Conservation (phyloP, 2,113 vertebrate species). For the Dicaeum eximium region DNA sequence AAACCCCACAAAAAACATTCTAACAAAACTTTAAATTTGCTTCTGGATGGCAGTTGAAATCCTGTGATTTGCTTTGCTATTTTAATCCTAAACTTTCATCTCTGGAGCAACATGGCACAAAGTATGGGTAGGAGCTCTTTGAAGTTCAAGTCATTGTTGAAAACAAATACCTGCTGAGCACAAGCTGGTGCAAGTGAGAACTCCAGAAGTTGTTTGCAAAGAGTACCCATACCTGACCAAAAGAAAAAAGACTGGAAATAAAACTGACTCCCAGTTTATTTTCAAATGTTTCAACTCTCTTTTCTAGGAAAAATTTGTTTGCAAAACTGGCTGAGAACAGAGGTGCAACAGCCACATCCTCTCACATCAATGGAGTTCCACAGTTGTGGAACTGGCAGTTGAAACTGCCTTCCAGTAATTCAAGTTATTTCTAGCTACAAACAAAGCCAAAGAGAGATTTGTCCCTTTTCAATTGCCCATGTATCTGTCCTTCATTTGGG, state of each 20-base stretch:
- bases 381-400: not conserved
- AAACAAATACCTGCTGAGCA: slow-evolving; percentile 68
- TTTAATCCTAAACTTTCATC: slow-evolving; percentile 57
- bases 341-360: not conserved
- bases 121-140: slow-evolving; percentile 63
- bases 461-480: not conserved
- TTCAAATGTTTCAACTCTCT: slow-evolving; percentile 34
- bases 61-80: slow-evolving; percentile 58
- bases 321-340: not conserved
- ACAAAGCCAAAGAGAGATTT: not conserved
- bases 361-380: not conserved
- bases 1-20: not conserved
- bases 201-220: slow-evolving; percentile 70
- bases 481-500: not conserved
- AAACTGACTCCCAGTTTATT: slow-evolving; percentile 25
- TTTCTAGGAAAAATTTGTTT: slow-evolving; percentile 10
- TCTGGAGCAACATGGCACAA: slow-evolving; percentile 54
- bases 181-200: slow-evolving; percentile 46
- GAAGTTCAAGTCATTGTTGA: slow-evolving; percentile 69
- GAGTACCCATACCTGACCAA: not conserved
- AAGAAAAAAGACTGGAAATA: not conserved
- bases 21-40: slow-evolving; percentile 7
- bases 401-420: not conserved
- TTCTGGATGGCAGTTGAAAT: slow-evolving; percentile 43
- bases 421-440: not conserved